These are phyloP conservation scores for Chymomyza procnemis DNA, from an alignment of 2,888 invertebrate species.

Conservation along the genomic window DNA sequence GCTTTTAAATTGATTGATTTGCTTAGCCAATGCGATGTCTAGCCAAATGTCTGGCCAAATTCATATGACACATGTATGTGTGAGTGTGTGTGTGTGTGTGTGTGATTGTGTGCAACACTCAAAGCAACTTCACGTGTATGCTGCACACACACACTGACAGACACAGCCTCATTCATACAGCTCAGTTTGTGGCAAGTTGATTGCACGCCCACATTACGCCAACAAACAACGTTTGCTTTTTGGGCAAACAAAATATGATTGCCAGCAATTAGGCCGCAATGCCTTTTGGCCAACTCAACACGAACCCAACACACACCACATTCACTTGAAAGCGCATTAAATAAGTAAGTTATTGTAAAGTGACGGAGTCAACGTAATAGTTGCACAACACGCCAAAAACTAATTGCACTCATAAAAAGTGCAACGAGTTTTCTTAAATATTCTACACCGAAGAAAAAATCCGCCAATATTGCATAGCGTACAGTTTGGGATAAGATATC, in stretches of 20 bases:
- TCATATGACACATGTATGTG: background rate
- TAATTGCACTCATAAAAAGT: conserved; percentile 42
- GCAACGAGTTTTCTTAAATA: background rate
- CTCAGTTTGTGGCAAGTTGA: conserved; percentile 30
- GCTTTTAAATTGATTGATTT: conserved; percentile 71
- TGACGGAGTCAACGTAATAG: conserved; percentile 35
- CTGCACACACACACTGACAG: background rate
- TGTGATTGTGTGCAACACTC: background rate
- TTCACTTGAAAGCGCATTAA: conserved; percentile 48
- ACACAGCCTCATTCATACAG: background rate
- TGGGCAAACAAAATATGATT: conserved; percentile 69
- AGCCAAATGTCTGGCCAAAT: background rate
- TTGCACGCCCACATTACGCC: conserved; percentile 36
- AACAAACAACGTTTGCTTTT: conserved; percentile 25
- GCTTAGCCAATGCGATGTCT: conserved; percentile 39
- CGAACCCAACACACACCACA: background rate
- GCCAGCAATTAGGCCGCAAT: conserved; percentile 64
- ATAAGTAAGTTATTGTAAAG: conserved; percentile 57
- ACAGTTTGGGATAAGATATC: no score
- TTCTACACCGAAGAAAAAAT: background rate
- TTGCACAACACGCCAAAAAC: conserved; percentile 63
- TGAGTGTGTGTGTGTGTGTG: conserved; percentile 10
- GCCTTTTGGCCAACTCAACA: conserved; percentile 45
- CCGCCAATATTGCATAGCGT: no score
- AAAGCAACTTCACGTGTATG: background rate